Percentiles rank a stretch among this genome's conserved stretches.
These are phyloP conservation scores for Glossosoma conforme DNA, from an alignment of 1,140 invertebrate species.

Conservation along the genomic window DNA sequence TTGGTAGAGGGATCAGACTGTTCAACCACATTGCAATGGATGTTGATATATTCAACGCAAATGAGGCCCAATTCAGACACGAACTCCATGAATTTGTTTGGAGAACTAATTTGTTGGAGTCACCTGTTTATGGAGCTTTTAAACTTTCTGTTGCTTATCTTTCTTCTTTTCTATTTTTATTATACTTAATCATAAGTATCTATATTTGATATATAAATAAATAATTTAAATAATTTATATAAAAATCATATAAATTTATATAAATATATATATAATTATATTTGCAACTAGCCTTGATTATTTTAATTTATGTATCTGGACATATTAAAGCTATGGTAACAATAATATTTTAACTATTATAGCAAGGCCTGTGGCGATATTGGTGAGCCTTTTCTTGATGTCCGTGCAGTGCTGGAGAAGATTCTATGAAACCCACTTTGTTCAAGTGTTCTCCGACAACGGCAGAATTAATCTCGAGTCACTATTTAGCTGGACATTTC, in stretches of 20 bases:
- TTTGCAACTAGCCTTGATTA: too few relatives aligned
- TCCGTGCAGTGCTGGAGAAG: constrained; percentile 66
- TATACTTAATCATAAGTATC: not conserved
- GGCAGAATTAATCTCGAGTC: constrained; percentile 71
- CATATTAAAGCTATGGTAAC: not conserved
- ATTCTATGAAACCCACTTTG: constrained; percentile 70
- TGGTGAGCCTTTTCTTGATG: constrained; percentile 57
- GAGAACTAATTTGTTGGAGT: too few relatives aligned
- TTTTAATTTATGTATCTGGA: too few relatives aligned
- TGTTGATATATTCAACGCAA: too few relatives aligned
- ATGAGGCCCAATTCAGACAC: too few relatives aligned
- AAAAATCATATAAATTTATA: constrained; percentile 7
- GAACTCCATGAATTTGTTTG: too few relatives aligned
- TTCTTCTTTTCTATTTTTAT: too few relatives aligned
- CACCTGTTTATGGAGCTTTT: too few relatives aligned
- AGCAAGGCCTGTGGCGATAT: constrained; percentile 53
- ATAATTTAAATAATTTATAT: constrained; percentile 21
- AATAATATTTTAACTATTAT: constrained; percentile 33
- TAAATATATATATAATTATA: too few relatives aligned
- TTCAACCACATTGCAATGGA: too few relatives aligned
- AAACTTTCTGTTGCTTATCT: too few relatives aligned
- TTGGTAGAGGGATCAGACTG: too few relatives aligned
- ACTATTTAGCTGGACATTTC: constrained; percentile 68
- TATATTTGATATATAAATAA: constrained; percentile 13
- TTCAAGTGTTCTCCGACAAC: constrained; percentile 73